These are phyloP conservation scores for Epicauta chinensis DNA, from an alignment of 1,140 invertebrate genomes.

Conservation along the genomic window DNA sequence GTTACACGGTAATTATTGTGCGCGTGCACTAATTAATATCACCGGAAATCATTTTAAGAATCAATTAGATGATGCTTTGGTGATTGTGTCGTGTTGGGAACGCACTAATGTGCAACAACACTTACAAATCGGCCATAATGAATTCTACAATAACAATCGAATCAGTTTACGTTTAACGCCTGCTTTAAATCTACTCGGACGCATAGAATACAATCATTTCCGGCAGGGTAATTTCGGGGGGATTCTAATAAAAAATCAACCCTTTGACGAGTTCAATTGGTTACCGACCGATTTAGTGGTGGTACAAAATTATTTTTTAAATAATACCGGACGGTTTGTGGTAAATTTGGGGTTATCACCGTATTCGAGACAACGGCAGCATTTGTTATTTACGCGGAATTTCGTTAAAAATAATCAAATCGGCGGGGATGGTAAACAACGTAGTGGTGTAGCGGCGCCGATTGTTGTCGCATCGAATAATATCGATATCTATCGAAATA, in stretches of 20 bases:
- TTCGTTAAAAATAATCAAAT: conserved; percentile 82
- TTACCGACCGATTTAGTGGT: conserved; percentile 64
- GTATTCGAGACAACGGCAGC: conserved; percentile 72
- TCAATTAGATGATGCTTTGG: conserved; percentile 66
- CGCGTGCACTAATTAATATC: conserved; percentile 72
- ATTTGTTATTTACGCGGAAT: conserved; percentile 82
- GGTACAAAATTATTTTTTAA: conserved; percentile 81
- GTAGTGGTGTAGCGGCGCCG: conserved; percentile 82
- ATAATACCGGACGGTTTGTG: conserved; percentile 83
- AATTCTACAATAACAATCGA: conserved; percentile 69
- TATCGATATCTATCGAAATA: conserved; percentile 83
- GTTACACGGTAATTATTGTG: conserved; percentile 72
- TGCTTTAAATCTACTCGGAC: conserved; percentile 71
- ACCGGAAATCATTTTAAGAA: conserved; percentile 79
- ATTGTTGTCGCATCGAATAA: conserved; percentile 88
- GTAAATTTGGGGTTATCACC: conserved; percentile 82
- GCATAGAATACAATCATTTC: conserved; percentile 86
- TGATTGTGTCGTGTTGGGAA: conserved; percentile 76
- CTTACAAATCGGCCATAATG: conserved; percentile 81
- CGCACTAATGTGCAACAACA: conserved; percentile 49
- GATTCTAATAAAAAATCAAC: conserved; percentile 78
- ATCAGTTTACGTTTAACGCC: conserved; percentile 75
- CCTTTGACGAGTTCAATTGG: conserved; percentile 65
- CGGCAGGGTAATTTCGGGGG: conserved; percentile 72
- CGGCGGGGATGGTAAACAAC: conserved; percentile 77